Evolutionary conservation across 2,888 invertebrate genomes (phyloP), one percentile per base, ranked within the genome.

Genomic region (Crossocerus cetratus): DNA sequence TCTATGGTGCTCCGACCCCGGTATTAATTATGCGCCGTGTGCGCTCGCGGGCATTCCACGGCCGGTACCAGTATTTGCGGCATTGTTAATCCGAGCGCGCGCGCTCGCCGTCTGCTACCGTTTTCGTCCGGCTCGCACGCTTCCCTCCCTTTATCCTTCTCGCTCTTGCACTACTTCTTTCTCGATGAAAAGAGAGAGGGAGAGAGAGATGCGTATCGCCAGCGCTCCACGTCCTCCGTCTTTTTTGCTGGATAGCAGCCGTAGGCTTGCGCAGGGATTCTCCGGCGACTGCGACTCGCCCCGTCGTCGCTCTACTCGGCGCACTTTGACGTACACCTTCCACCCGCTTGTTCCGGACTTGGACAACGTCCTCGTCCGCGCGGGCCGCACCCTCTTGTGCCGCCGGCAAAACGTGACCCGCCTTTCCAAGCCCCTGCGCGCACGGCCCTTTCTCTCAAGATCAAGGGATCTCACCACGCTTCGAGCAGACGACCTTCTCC

Each of bases 21-120:
- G 88, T 89, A 90, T 89, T 90, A 89, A 90, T 90, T 90, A 90
- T 90, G 89, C 89, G 88, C 86, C 85, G 85, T 86, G 86, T 79
- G 83, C 84, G 85, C 86, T 86, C 87, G 87, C 86, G 87, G 86
- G 87, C 89, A 89, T 90, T 89, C 89, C 89, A 85, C 82, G 83
- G 84, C 86, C 83, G 86, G 85, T 87, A 88, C 87, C 88, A 88
- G 89, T 88, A 89, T 89, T 88, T 88, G 89, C 88, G 87, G 88
- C 88, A 88, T 89, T 89, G 89, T 89, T 89, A 88, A 89, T 87
- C 88, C 87, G 83, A 86, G 87, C 84, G 85, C 87, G 84, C 81
- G 85, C 87, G 87, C 84, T 85, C 87, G 85, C 80, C 86, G 82
- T 65, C 72, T 74, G 32, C 43, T 54, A n/a, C 43, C 55, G 32